A percentile compares a stretch with the other conserved stretches of the same genome.
These are phyloP conservation scores for Myiopsitta monachus DNA, from an alignment of 2,113 vertebrate species.

Conservation along the genomic window DNA sequence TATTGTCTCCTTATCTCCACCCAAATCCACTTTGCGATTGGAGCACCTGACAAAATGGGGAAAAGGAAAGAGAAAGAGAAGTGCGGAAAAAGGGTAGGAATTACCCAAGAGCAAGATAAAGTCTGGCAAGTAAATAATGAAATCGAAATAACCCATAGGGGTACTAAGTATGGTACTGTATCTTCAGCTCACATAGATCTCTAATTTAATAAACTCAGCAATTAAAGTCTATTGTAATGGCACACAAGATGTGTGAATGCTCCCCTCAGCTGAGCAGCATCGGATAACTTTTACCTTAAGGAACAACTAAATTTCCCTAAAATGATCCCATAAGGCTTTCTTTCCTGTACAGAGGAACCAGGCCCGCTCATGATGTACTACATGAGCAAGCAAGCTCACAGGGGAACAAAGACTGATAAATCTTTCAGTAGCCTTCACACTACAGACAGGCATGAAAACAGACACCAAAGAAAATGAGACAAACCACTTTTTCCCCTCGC, in stretches of 20 bases:
- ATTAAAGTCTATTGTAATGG: not conserved
- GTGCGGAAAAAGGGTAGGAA: not conserved
- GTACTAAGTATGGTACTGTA: not conserved
- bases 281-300: not conserved
- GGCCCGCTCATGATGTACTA: not conserved
- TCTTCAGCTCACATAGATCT: not conserved
- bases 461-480: not conserved
- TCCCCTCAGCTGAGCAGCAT: not conserved
- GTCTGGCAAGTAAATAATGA: not conserved
- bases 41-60: rapidly evolving
- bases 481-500: not conserved
- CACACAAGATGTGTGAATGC: not conserved
- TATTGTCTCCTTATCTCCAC: too few species aligned
- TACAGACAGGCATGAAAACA: not conserved
- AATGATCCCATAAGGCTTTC: not conserved
- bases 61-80: not conserved
- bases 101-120: not conserved
- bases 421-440: not conserved
- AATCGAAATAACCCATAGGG: not conserved
- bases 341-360: not conserved
- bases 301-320: not conserved
- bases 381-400: not conserved
- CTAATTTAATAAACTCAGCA: constrained; percentile 20
- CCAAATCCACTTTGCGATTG: not conserved
- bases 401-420: not conserved